Conservation (phyloP, 1,140 invertebrate species). For the Panulirus ornatus region DNA sequence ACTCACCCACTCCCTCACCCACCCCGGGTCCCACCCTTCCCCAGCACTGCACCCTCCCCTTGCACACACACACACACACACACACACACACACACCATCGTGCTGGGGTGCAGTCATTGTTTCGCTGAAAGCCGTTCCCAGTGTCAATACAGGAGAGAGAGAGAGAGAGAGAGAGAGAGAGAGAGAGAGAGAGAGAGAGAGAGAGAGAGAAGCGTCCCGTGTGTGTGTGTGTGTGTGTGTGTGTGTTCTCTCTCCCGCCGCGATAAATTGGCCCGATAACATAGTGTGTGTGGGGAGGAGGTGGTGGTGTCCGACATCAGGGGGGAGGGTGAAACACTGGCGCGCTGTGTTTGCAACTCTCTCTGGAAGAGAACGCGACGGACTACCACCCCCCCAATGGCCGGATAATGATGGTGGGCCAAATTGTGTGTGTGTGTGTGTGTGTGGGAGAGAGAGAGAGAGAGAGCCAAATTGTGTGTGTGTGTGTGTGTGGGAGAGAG, state of each 20-base stretch:
- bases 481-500: not conserved
- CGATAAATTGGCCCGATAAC: too few relatives aligned
- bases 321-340: too few relatives aligned
- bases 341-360: too few relatives aligned
- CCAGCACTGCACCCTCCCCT: not conserved
- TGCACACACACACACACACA: too few relatives aligned
- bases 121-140: slow-evolving; percentile 31
- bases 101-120: slow-evolving; percentile 18
- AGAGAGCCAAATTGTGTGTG: too few relatives aligned
- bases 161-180: not conserved
- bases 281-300: too few relatives aligned
- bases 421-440: slow-evolving; percentile 23
- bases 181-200: not conserved
- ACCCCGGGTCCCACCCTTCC: not conserved
- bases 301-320: too few relatives aligned
- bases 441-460: not conserved
- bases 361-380: slow-evolving; percentile 5
- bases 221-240: too few relatives aligned
- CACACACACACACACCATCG: too few relatives aligned
- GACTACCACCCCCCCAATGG: not conserved
- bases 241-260: too few relatives aligned
- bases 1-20: not conserved
- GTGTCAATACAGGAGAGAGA: slow-evolving; percentile 30
- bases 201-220: not conserved
- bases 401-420: not conserved